Percentiles rank a stretch among this genome's conserved stretches.
Evolutionary conservation across 2,888 invertebrate genomes (phyloP).

Genomic region (Brachyptera putata): DNA sequence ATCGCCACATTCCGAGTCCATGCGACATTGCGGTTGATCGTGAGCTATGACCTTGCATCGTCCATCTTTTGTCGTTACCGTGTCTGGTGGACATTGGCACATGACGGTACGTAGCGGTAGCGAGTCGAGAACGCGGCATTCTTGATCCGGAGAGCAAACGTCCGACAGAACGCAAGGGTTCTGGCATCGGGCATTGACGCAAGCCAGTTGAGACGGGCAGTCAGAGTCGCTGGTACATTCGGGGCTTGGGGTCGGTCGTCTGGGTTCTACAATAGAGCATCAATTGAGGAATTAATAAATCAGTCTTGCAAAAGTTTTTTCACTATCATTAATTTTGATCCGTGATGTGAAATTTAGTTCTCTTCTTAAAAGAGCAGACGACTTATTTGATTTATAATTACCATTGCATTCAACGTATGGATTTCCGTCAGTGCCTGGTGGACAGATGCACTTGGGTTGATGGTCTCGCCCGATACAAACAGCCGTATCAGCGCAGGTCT

Average conservation of each 20-base stretch:
- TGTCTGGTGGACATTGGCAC: conserved; percentile 81
- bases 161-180: conserved; percentile 67
- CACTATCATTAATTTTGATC: not conserved
- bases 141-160: conserved; percentile 71
- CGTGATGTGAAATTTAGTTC: not conserved
- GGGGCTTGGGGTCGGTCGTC: conserved; percentile 43
- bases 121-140: conserved; percentile 74
- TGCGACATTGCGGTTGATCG: conserved; percentile 58
- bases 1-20: conserved; percentile 70
- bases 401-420: conserved; percentile 65
- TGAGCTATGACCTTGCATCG: conserved; percentile 59
- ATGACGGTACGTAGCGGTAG: conserved; percentile 78
- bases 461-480: conserved; percentile 71
- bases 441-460: conserved; percentile 73
- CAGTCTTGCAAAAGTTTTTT: not conserved
- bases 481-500: conserved; percentile 73
- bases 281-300: not conserved
- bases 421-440: conserved; percentile 71
- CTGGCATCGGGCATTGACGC: conserved; percentile 69
- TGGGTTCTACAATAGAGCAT: conserved; percentile 32
- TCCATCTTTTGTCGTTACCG: conserved; percentile 66
- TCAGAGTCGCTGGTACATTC: conserved; percentile 74
- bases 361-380: not conserved
- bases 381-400: conserved; percentile 40
- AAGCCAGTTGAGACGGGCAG: conserved; percentile 69